These are phyloP conservation scores for Umimayanthus chanpuru DNA, from an alignment of 92 coral and sea anemone genomes.

Conservation along the genomic window DNA sequence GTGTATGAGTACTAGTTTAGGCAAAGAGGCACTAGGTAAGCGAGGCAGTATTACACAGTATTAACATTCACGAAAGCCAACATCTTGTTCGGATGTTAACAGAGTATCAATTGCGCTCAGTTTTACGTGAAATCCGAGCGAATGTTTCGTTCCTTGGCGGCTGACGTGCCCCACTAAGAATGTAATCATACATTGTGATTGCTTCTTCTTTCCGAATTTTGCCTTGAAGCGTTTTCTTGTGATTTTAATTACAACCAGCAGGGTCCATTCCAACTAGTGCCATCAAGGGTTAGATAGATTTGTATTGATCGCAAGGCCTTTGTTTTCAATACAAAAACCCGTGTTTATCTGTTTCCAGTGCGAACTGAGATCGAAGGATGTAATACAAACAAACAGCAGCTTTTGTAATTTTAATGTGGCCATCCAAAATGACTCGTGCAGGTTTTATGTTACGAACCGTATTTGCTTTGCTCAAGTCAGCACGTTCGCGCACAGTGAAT, in stretches of 20 bases:
- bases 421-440: not conserved
- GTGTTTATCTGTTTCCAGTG: not conserved
- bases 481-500: not conserved
- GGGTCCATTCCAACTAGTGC: not conserved
- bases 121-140: constrained; percentile 18
- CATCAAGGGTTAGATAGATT: not conserved
- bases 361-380: not conserved
- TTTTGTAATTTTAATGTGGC: not conserved
- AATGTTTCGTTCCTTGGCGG: constrained; percentile 27
- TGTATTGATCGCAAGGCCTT: not conserved
- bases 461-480: not conserved
- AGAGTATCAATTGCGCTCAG: not conserved
- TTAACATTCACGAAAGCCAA: not conserved
- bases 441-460: constrained; percentile 38
- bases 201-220: not conserved
- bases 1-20: not conserved
- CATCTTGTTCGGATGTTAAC: constrained; percentile 31
- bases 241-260: constrained; percentile 19
- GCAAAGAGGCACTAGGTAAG: not conserved
- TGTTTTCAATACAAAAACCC: constrained; percentile 1
- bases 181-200: constrained; percentile 14
- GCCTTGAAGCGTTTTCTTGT: constrained; percentile 39
- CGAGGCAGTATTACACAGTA: not conserved
- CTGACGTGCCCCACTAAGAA: constrained; percentile 5
- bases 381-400: constrained; percentile 35